Evolutionary conservation across 2,797 vertebrate genomes (phyloP).

Genomic region (Acanthornis magna): DNA sequence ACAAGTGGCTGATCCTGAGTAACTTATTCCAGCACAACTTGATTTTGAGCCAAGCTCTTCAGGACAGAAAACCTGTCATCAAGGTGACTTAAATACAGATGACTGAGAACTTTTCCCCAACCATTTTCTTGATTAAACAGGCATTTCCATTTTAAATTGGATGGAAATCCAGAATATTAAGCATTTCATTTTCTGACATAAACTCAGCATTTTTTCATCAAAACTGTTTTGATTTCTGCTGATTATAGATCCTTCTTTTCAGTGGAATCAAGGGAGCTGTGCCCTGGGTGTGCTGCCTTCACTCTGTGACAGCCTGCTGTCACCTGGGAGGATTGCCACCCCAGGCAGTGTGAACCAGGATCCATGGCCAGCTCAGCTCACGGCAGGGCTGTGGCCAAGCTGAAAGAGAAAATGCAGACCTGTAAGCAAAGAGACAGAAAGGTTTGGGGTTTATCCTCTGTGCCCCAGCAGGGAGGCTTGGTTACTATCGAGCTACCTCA

Average conservation of each 20-base stretch:
- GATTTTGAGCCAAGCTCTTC: not conserved
- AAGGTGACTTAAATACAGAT: slow-evolving; percentile 5
- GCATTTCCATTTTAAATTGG: slow-evolving; percentile 41
- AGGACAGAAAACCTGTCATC: not conserved
- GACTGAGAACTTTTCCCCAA: not conserved
- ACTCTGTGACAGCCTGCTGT: not conserved
- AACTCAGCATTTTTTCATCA: not conserved
- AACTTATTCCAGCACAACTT: not conserved
- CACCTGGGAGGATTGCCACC: not conserved
- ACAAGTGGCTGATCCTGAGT: not conserved
- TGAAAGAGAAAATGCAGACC: not conserved
- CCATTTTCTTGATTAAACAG: slow-evolving; percentile 29
- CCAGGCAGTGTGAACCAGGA: not conserved
- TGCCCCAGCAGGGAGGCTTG: not conserved
- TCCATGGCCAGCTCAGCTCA: not conserved
- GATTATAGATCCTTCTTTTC: not conserved
- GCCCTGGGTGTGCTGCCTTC: not conserved
- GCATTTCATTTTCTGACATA: not conserved
- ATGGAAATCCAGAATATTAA: not conserved
- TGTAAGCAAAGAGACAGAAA: not conserved
- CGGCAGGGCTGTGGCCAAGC: not conserved
- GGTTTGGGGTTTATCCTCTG: not conserved
- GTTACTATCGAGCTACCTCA: not conserved
- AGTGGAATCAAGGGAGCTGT: not conserved
- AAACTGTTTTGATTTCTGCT: slow-evolving; percentile 14